Base-by-base conservation (phyloP, 2,113 vertebrate species). In the Onychostruthus taczanowskii region DNA sequence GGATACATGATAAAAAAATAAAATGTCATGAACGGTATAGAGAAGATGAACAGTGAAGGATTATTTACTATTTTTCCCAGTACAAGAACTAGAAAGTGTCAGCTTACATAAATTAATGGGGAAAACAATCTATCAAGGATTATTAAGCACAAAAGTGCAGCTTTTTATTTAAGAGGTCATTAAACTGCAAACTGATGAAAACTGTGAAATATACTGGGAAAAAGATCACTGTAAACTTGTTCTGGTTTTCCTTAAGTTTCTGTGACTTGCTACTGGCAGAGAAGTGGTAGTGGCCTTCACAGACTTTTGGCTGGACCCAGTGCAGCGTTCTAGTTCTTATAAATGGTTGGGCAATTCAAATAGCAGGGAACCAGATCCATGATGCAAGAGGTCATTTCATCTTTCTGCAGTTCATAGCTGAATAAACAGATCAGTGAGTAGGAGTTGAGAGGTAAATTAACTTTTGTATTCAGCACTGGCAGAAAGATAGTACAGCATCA, bases 271-370 rank as follows among this genome's bases (percentile, higher is more conserved):
- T 82, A 43, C 74, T 79, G 59, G 67, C 68, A 87, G 69, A 84
- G 64, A 59, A 39, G 21, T 58, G 30, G 33, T 55, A 74, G 68
- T 80, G 68, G 68, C 44, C 76, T 90, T 94, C 80, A 43, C 1
- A 19, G 91, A 67, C 68, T 87, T 84, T 77, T 58, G 52, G 69
- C 66, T 84, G 52, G 69, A 93, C 14, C 33, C 27, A 43, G 21
- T 22, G 31, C 62, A 94, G 52, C 61, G 43, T 70, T 84, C 47
- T 87, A 84, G 43, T 87, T 94, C 84, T 94, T 89, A 64, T 75
- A 94, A 96, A 72, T 72, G 70, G 69, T 94, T 94, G 76, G 90
- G 90, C 84, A 96, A 96, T 93, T 84, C 77, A 59, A 81, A 93
- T n/a, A 94, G 66, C 84, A 68, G 56, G 44, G 69, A 96, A 87